Evolutionary conservation across 2,888 invertebrate genomes (phyloP).

Genomic region (Helicoverpa assulta): DNA sequence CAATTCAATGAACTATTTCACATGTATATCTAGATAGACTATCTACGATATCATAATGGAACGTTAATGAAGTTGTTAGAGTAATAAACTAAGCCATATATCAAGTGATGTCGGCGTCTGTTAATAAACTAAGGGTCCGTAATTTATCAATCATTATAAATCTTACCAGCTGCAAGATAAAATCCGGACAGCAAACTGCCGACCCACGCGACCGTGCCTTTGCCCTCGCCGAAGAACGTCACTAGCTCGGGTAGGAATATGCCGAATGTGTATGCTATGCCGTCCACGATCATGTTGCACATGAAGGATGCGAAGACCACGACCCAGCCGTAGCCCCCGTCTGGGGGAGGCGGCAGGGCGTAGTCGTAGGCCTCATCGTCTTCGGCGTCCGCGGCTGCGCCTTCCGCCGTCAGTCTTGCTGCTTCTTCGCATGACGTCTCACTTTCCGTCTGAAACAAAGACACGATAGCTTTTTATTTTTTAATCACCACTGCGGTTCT

Average conservation of each 20-base stretch:
- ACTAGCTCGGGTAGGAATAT: slow-evolving; percentile 96
- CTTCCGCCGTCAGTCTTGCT: slow-evolving; percentile 93
- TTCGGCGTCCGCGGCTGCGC: slow-evolving; percentile 90
- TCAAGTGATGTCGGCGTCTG: slow-evolving; percentile 4
- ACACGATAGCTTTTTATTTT: slow-evolving; percentile 23
- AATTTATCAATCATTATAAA: slow-evolving; percentile 42
- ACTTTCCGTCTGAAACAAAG: slow-evolving; percentile 94
- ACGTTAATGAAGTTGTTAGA: slow-evolving; percentile 5
- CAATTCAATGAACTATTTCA: slow-evolving; percentile 9
- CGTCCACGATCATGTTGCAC: slow-evolving; percentile 99
- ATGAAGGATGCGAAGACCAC: slow-evolving; percentile 99
- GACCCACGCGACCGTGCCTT: slow-evolving; percentile 97
- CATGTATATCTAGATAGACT: background rate
- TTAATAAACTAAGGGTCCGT: slow-evolving; percentile 26
- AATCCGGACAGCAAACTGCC: slow-evolving; percentile 98
- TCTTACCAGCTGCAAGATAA: slow-evolving; percentile 97
- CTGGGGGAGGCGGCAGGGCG: slow-evolving; percentile 96
- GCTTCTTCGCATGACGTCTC: slow-evolving; percentile 96
- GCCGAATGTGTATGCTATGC: slow-evolving; percentile 99
- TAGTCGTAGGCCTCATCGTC: slow-evolving; percentile 92
- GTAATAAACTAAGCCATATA: slow-evolving; percentile 13
- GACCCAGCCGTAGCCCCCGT: slow-evolving; percentile 98
- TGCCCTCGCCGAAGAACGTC: slow-evolving; percentile 95
- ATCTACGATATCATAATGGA: background rate
- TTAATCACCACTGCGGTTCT: slow-evolving; percentile 43